A percentile compares a stretch with the other conserved stretches of the same genome.
Conservation (phyloP, 2,888 invertebrate genomes). For the Andrena hattorfiana region DNA sequence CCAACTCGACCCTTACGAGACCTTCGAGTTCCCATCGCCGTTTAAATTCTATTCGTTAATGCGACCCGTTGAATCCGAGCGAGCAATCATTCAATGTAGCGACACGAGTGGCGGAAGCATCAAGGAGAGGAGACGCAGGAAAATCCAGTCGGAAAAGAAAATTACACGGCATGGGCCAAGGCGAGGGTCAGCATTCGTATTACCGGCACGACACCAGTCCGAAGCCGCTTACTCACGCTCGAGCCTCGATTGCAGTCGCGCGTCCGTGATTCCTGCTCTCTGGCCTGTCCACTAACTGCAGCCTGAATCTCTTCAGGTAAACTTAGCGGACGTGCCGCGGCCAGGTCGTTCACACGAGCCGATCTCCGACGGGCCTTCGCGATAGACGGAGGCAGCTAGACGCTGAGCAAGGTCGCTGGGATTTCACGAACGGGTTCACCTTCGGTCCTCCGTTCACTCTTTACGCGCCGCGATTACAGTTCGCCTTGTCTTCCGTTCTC, state of each 20-base stretch:
- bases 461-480: too few relatives aligned
- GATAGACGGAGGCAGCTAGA: neutral
- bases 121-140: neutral
- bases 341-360: slow-evolving; percentile 43
- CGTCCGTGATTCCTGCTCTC: slow-evolving; percentile 7
- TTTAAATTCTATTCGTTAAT: too few relatives aligned
- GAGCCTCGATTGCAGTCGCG: slow-evolving; percentile 24
- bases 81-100: too few relatives aligned
- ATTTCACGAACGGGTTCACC: slow-evolving; percentile 8
- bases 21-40: too few relatives aligned
- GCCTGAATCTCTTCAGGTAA: slow-evolving; percentile 41
- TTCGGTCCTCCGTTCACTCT: slow-evolving; percentile 3
- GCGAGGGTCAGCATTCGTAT: slow-evolving; percentile 6
- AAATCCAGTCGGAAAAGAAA: neutral
- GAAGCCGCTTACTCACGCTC: slow-evolving; percentile 6
- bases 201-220: neutral
- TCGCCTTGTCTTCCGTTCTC: too few relatives aligned
- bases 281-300: slow-evolving; percentile 7
- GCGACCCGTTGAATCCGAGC: too few relatives aligned
- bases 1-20: too few relatives aligned
- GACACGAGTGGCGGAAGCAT: too few relatives aligned
- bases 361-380: slow-evolving; percentile 1
- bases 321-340: slow-evolving; percentile 17
- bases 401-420: slow-evolving; percentile 25
- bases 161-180: neutral